A percentile compares a stretch with the other conserved stretches of the same genome.
Conservation (phyloP, 2,888 invertebrate genomes). For the Meganola albula region DNA sequence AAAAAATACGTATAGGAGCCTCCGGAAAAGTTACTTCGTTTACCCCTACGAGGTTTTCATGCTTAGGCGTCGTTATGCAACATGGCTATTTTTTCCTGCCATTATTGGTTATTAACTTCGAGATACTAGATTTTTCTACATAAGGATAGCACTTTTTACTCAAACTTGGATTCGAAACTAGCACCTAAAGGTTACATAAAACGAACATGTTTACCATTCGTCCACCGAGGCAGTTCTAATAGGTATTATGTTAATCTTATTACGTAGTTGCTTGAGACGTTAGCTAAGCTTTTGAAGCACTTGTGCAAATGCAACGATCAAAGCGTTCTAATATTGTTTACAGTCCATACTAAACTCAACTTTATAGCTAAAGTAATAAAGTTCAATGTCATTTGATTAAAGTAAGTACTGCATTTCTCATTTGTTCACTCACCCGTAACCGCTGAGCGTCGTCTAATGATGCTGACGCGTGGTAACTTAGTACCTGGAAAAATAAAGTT, state of each 20-base stretch:
- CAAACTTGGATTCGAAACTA: too few species aligned
- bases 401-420: slow-evolving; percentile 7
- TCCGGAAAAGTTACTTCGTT: too few species aligned
- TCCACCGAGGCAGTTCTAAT: too few species aligned
- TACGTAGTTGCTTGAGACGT: slow-evolving; percentile 14
- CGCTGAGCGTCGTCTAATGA: slow-evolving; percentile 91
- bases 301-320: neutral
- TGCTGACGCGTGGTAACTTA: slow-evolving; percentile 97
- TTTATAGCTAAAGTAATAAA: neutral
- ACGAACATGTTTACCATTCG: too few species aligned
- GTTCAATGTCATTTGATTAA: neutral
- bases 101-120: too few species aligned
- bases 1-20: too few species aligned
- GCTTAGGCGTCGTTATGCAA: too few species aligned
- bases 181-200: too few species aligned
- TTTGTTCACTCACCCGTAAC: slow-evolving; percentile 82
- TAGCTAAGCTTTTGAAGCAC: slow-evolving; percentile 8
- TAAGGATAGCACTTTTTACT: too few species aligned
- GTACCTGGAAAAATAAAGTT: slow-evolving; percentile 60
- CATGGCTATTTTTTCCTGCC: too few species aligned
- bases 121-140: too few species aligned
- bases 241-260: slow-evolving; percentile 24
- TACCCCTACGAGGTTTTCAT: too few species aligned
- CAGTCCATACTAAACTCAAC: neutral
- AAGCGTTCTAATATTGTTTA: neutral